A percentile compares a stretch with the other conserved stretches of the same genome.
phyloP scores from a whole-genome alignment of 2,888 invertebrate species.

The Acanthosoma haemorrhoidale region DNA sequence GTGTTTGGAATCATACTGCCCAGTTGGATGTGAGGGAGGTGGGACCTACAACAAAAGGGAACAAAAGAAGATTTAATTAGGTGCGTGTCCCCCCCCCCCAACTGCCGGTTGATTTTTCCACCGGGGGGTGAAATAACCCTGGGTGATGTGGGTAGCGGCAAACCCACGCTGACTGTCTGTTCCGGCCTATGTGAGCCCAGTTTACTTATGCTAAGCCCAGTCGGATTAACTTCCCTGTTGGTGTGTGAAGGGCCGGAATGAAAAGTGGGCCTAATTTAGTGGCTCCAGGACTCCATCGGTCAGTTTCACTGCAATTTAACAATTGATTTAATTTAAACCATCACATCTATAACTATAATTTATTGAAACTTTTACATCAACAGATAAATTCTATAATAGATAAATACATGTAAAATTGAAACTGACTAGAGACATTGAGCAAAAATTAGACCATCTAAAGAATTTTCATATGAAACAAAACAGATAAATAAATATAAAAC shows the following conservation, averaged over 20 bases:
- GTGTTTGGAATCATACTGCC: slow-evolving; percentile 10
- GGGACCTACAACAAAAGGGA: slow-evolving; percentile 26
- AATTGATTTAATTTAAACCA: too few relatives aligned
- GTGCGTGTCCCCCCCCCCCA: slow-evolving; percentile 2
- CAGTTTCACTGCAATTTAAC: too few relatives aligned
- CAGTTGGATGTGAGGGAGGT: slow-evolving; percentile 26
- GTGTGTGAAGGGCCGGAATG: not conserved
- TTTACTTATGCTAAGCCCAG: not conserved
- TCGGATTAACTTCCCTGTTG: too few relatives aligned
- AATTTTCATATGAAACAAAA: too few relatives aligned
- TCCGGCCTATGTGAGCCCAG: not conserved
- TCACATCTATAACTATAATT: too few relatives aligned
- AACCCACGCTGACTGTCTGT: not conserved
- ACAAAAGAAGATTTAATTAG: slow-evolving; percentile 19
- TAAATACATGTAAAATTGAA: too few relatives aligned
- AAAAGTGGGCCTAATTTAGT: slow-evolving; percentile 7
- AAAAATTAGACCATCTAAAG: too few relatives aligned
- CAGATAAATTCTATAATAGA: too few relatives aligned
- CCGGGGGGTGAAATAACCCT: not conserved
- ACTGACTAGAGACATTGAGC: too few relatives aligned
- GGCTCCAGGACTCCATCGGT: not conserved
- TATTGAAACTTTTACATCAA: too few relatives aligned
- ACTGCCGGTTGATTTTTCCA: not conserved
- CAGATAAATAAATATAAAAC: too few relatives aligned
- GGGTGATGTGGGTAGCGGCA: slow-evolving; percentile 17